Percentiles rank a stretch among this genome's conserved stretches.
Evolutionary conservation across 2,797 vertebrate species (phyloP).

Genomic region (Rhabdomys pumilio): DNA sequence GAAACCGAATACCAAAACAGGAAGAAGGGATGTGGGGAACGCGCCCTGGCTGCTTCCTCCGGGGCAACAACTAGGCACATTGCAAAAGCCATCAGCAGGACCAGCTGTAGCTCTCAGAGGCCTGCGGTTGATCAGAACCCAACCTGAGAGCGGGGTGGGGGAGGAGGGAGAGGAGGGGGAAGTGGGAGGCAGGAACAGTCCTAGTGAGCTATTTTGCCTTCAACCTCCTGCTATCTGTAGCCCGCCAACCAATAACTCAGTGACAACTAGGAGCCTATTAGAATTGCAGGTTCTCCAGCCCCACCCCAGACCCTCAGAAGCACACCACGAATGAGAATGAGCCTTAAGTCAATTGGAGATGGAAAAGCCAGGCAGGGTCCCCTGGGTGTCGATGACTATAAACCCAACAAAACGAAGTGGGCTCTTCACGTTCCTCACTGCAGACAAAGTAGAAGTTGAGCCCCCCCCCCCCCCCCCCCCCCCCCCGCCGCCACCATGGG

Average conservation of each 20-base stretch:
- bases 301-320: neutral
- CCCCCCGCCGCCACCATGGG: neutral
- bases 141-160: neutral
- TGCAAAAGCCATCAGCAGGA: constrained; percentile 3
- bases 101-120: accelerated
- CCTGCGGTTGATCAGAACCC: neutral
- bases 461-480: neutral
- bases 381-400: neutral
- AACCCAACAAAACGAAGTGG: neutral
- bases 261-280: neutral
- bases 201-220: neutral
- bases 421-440: constrained; percentile 6
- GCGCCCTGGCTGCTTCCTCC: constrained; percentile 51
- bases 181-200: neutral
- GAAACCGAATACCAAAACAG: constrained; percentile 73
- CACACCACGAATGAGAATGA: neutral
- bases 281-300: neutral
- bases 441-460: neutral
- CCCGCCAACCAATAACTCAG: neutral
- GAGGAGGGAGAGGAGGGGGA: neutral
- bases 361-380: neutral
- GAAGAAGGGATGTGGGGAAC: constrained; percentile 76
- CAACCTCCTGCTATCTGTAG: neutral
- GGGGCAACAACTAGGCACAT: neutral
- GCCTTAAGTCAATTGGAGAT: neutral